A percentile compares a stretch with the other conserved stretches of the same genome.
Evolutionary conservation across 2,888 invertebrate species (phyloP).

Genomic region (Meliscaeva auricollis): DNA sequence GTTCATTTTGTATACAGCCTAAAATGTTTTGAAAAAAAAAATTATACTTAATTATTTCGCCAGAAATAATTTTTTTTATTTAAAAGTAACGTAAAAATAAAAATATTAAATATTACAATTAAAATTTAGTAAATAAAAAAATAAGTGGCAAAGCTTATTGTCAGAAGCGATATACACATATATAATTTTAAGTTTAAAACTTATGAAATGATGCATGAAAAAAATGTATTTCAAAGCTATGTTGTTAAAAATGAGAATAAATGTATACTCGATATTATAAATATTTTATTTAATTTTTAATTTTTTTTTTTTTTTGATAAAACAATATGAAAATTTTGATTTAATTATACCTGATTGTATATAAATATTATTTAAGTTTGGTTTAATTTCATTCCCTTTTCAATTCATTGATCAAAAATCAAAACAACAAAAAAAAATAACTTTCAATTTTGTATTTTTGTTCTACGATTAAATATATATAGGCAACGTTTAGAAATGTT

Average conservation of each 20-base stretch:
- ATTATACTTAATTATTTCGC: constrained; percentile 49
- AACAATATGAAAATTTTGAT: constrained; percentile 73
- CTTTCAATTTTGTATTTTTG: constrained; percentile 25
- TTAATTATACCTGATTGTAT: constrained; percentile 76
- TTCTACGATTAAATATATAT: constrained; percentile 71
- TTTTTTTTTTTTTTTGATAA: constrained; percentile 24
- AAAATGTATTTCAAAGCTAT: background rate
- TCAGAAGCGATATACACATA: constrained; percentile 82
- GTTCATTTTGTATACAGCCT: constrained; percentile 75
- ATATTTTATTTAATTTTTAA: constrained; percentile 12
- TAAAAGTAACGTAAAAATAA: constrained; percentile 43
- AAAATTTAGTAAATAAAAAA: constrained; percentile 25
- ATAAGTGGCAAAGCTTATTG: constrained; percentile 83
- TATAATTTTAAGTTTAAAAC: constrained; percentile 46
- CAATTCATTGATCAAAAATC: constrained; percentile 24
- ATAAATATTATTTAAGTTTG: constrained; percentile 66
- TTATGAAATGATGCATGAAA: constrained; percentile 36
- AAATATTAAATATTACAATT: constrained; percentile 58
- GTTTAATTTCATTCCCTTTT: constrained; percentile 50
- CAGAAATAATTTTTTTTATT: constrained; percentile 39
- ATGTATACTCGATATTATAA: constrained; percentile 47
- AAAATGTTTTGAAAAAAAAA: constrained; percentile 65
- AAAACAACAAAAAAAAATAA: constrained; percentile 33
- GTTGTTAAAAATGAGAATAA: constrained; percentile 17
- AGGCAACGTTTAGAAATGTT: constrained; percentile 75